Evolutionary conservation across 1,140 invertebrate genomes (phyloP).

Genomic region (Eriosoma lanigerum): DNA sequence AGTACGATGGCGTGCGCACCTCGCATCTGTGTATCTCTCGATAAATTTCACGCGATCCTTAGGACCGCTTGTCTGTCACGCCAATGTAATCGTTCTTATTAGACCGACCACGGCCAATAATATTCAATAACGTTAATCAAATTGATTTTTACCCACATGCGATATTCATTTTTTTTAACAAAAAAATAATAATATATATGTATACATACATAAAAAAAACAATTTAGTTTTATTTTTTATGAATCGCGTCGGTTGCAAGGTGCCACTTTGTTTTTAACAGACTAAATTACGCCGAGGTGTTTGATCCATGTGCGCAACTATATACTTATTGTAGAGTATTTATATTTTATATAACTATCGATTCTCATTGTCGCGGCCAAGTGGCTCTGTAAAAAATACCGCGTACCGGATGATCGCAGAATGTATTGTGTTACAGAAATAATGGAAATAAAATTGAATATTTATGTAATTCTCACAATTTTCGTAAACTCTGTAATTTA

Average conservation of each 20-base stretch:
- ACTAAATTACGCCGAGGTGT: conserved; percentile 9
- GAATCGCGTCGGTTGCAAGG: conserved; percentile 8
- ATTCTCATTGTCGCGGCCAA: not conserved
- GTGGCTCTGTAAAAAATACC: not conserved
- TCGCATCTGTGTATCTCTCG: not conserved
- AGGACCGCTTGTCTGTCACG: conserved; percentile 27
- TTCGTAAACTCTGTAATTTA: no score
- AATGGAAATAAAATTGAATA: no score
- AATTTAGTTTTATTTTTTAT: conserved; percentile 3
- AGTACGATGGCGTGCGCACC: conserved; percentile 24
- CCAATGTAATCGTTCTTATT: conserved; percentile 28
- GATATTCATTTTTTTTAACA: conserved; percentile 7
- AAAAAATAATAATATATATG: not conserved
- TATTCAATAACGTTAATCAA: conserved; percentile 40
- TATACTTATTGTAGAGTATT: not conserved
- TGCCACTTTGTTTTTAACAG: conserved; percentile 29
- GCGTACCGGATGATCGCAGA: no score
- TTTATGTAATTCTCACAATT: no score
- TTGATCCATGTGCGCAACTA: conserved; percentile 8
- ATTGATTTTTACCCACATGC: conserved; percentile 39
- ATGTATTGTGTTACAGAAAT: no score
- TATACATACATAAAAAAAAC: not conserved
- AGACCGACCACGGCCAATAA: conserved; percentile 7
- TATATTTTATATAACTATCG: not conserved
- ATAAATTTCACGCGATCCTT: conserved; percentile 29